phyloP scores from a whole-genome alignment of 2,113 vertebrate species.

The Catharus fuscescens region DNA sequence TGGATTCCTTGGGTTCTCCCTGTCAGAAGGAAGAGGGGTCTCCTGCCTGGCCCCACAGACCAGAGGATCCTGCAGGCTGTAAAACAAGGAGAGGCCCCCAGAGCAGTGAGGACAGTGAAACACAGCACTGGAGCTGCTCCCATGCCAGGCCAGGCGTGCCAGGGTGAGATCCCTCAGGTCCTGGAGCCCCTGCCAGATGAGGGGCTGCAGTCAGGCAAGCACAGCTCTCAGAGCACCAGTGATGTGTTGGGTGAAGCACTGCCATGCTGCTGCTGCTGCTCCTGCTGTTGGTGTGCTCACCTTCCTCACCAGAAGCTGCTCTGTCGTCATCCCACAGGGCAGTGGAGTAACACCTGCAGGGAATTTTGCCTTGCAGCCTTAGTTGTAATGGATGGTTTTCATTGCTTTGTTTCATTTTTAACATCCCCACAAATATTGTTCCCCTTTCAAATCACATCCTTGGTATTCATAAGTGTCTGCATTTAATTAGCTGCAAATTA shows the following conservation, averaged over 20 bases:
- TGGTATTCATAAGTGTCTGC: not conserved
- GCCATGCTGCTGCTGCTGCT: not conserved
- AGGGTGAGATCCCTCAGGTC: accelerated
- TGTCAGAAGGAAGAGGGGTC: not conserved
- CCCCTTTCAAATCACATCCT: not conserved
- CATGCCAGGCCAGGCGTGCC: accelerated
- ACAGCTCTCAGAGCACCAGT: not conserved
- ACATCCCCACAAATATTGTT: not conserved
- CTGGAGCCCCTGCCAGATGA: not conserved
- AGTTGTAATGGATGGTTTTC: not conserved
- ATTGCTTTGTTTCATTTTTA: slow-evolving; percentile 1
- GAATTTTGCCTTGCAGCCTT: not conserved
- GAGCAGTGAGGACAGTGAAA: accelerated
- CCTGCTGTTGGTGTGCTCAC: not conserved
- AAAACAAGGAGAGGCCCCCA: not conserved
- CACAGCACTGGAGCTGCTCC: accelerated
- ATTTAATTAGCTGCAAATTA: slow-evolving; percentile 50
- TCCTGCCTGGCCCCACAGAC: not conserved
- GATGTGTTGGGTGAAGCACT: accelerated
- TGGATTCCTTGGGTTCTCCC: not conserved
- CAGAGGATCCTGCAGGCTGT: accelerated
- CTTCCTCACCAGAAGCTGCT: not conserved
- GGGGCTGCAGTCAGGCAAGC: not conserved
- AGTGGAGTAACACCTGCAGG: not conserved
- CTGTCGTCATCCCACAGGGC: accelerated